Evolutionary conservation across 2,888 invertebrate species (phyloP).

Genomic region (Merodon equestris): DNA sequence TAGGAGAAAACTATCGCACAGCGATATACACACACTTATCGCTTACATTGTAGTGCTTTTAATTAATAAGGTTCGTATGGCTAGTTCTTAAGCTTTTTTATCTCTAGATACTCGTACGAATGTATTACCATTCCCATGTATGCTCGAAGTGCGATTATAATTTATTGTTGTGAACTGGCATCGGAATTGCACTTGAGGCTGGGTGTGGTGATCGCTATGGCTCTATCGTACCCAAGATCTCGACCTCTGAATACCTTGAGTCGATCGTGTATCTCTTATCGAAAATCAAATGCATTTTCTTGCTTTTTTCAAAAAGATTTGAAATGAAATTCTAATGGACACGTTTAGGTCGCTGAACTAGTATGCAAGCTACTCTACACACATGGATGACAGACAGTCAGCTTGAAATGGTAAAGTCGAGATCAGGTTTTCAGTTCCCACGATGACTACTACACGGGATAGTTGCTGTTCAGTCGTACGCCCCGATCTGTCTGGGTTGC

Average conservation of each 20-base stretch:
- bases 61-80: slow-evolving; percentile 76
- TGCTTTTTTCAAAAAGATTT: too few species aligned
- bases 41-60: slow-evolving; percentile 76
- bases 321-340: background rate
- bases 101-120: background rate
- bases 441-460: slow-evolving; percentile 24
- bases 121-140: too few species aligned
- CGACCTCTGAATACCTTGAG: too few species aligned
- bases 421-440: slow-evolving; percentile 64
- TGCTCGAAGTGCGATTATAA: background rate
- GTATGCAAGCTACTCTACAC: background rate
- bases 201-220: slow-evolving; percentile 32
- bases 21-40: slow-evolving; percentile 70
- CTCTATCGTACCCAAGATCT: too few species aligned
- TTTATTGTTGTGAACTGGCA: slow-evolving; percentile 24
- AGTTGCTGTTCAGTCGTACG: slow-evolving; percentile 19
- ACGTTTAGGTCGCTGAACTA: slow-evolving; percentile 38
- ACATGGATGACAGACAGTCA: slow-evolving; percentile 2
- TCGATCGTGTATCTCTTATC: too few species aligned
- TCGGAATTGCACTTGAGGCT: slow-evolving; percentile 5
- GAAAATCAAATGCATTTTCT: too few species aligned
- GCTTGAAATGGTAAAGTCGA: slow-evolving; percentile 7
- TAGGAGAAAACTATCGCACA: slow-evolving; percentile 76
- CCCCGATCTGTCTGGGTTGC: slow-evolving; percentile 23
- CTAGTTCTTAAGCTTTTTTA: slow-evolving; percentile 8